phyloP scores from a whole-genome alignment of 2,113 vertebrate genomes.

The Alectura lathami region DNA sequence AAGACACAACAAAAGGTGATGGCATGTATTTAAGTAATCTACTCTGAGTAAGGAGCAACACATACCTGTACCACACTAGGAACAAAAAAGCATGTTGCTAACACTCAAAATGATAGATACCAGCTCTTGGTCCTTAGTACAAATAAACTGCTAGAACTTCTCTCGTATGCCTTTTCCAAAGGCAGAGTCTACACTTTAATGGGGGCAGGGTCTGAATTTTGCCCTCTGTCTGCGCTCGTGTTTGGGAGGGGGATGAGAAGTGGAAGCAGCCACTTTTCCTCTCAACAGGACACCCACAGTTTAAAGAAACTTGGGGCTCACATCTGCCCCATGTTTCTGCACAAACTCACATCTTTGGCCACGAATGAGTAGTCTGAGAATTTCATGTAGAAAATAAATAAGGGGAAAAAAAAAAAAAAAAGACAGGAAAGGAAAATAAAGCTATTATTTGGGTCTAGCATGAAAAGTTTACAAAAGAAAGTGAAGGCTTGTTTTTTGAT shows the following conservation, averaged over 20 bases:
- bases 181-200: not conserved
- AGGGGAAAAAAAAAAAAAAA: too few species aligned
- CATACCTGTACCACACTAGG: rapidly evolving
- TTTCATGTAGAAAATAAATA: not conserved
- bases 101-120: not conserved
- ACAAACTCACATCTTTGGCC: slow-evolving; percentile 3
- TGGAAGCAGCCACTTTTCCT: not conserved
- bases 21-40: not conserved
- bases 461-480: not conserved
- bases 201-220: not conserved
- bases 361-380: slow-evolving; percentile 5
- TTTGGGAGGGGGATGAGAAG: not conserved
- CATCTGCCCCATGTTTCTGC: not conserved
- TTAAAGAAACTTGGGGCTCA: not conserved
- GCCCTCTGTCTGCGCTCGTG: not conserved
- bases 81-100: not conserved
- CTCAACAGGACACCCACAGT: not conserved
- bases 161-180: not conserved
- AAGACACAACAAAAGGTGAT: not conserved
- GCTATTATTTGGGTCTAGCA: not conserved
- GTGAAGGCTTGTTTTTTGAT: not conserved
- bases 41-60: not conserved
- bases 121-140: not conserved
- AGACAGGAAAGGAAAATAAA: not conserved
- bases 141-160: not conserved